phyloP scores from a whole-genome alignment of 1,140 invertebrate species.

The Spodoptera frugiperda region DNA sequence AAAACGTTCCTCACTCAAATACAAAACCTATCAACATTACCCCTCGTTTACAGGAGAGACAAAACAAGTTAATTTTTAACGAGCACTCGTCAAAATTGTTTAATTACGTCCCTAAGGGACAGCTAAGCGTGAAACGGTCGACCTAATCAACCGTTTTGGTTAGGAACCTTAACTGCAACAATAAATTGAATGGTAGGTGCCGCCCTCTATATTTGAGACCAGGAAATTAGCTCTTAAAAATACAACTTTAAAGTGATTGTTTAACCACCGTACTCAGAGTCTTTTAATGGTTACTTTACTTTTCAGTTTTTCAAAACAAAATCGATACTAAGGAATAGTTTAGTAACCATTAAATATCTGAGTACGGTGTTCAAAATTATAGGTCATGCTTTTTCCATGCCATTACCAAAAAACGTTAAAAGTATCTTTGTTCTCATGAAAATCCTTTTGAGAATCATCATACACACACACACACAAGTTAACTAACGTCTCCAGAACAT shows the following conservation, averaged over 20 bases:
- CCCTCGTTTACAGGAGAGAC: conserved; percentile 53
- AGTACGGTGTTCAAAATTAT: neutral
- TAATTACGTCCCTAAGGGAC: conserved; percentile 77
- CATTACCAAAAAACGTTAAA: too few species aligned
- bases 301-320: too few species aligned
- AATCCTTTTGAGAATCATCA: too few species aligned
- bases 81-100: conserved; percentile 78
- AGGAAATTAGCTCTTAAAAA: conserved; percentile 76
- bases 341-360: too few species aligned
- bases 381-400: too few species aligned
- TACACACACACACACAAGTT: too few species aligned
- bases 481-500: too few species aligned
- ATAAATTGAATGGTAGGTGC: conserved; percentile 56
- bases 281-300: too few species aligned
- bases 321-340: too few species aligned
- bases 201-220: conserved; percentile 4
- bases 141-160: conserved; percentile 75
- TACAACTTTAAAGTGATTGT: conserved; percentile 45
- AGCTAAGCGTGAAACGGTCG: conserved; percentile 64
- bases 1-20: conserved; percentile 31
- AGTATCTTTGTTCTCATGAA: too few species aligned
- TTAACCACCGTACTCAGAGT: too few species aligned
- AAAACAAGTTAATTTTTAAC: conserved; percentile 81
- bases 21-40: conserved; percentile 38
- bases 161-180: conserved; percentile 49